These are phyloP conservation scores for Tachystola acroxantha DNA, from an alignment of 2,888 invertebrate genomes.

Conservation along the genomic window DNA sequence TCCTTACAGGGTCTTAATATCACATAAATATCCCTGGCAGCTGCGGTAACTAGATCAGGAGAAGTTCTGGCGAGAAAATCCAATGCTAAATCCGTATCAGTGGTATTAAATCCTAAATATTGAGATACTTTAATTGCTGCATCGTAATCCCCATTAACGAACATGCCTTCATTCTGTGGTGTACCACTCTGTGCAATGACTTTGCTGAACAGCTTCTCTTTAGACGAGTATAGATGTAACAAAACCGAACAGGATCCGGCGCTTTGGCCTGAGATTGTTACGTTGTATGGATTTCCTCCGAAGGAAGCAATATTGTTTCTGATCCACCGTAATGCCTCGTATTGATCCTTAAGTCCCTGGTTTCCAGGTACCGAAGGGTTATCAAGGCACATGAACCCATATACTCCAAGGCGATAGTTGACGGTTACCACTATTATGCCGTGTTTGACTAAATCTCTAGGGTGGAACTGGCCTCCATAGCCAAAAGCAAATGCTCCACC, in stretches of 20 bases:
- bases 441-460: constrained; percentile 47
- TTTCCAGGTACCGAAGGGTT: constrained; percentile 56
- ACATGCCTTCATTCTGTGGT: constrained; percentile 52
- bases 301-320: constrained; percentile 56
- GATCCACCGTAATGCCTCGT: constrained; percentile 56
- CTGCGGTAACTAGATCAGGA: constrained; percentile 46
- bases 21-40: constrained; percentile 42
- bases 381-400: constrained; percentile 65
- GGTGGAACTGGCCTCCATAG: constrained; percentile 42
- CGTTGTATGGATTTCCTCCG: constrained; percentile 63
- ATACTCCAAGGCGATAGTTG: constrained; percentile 65
- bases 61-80: constrained; percentile 40
- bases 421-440: constrained; percentile 58
- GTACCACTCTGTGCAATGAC: constrained; percentile 61
- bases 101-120: constrained; percentile 51
- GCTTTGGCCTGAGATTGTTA: constrained; percentile 60
- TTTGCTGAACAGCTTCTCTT: constrained; percentile 58
- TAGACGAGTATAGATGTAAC: constrained; percentile 55
- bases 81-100: constrained; percentile 47
- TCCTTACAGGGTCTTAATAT: constrained; percentile 57
- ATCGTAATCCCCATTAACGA: constrained; percentile 44
- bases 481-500: constrained; percentile 54
- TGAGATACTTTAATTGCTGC: constrained; percentile 52
- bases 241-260: constrained; percentile 58
- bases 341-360: constrained; percentile 66